Conservation (phyloP, 2,113 vertebrate species). For the Oxyruncus cristatus region DNA sequence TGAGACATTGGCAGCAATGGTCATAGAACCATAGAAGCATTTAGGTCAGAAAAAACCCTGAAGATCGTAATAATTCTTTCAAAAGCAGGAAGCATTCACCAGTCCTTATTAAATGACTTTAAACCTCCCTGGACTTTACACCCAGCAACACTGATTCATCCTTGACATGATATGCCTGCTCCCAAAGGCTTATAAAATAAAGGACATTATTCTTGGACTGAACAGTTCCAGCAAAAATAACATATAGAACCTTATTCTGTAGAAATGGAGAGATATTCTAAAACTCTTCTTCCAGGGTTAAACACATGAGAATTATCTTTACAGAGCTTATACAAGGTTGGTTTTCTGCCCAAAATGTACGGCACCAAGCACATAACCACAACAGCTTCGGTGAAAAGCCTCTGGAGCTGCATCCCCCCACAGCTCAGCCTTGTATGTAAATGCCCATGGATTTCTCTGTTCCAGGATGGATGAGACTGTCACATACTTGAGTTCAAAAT, state of each 20-base stretch:
- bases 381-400: neutral
- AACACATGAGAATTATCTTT: neutral
- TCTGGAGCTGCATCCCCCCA: neutral
- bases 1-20: neutral
- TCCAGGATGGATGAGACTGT: conserved; percentile 16
- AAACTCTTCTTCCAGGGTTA: neutral
- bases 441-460: neutral
- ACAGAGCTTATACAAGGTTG: neutral
- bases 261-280: neutral
- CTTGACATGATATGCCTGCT: accelerated
- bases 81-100: neutral
- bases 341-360: neutral
- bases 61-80: neutral
- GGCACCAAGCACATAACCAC: accelerated
- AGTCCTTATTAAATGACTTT: neutral
- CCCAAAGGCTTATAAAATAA: neutral
- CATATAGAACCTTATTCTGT: accelerated
- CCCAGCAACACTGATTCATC: neutral
- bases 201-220: neutral
- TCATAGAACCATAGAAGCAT: neutral
- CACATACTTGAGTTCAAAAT: neutral
- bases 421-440: neutral
- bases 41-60: neutral
- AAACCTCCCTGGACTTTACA: neutral
- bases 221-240: neutral